Base-by-base conservation (phyloP, 1,140 invertebrate genomes). In the Nixonia krombeini region DNA sequence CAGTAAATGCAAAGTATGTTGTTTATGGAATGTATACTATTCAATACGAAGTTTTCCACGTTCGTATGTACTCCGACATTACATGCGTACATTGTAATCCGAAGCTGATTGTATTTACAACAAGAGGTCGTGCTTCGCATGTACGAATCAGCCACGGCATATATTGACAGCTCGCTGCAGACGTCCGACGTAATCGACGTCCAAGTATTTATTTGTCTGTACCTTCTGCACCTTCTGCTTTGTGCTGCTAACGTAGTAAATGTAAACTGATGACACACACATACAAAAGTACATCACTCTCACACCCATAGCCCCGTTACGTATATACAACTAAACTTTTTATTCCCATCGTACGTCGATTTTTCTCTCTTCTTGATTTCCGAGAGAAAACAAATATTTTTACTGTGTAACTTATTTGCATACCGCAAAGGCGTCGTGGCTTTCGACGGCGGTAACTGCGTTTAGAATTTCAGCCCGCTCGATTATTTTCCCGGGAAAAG, bases 71-170 rank as follows among this genome's bases (percentile, higher is more conserved):
- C 6, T n/a, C n/a, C n/a, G n/a, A 6, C 6, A 6, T 21, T 21
- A 3, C 66, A 41, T 49, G 38, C 55, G 51, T 49, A 66, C 59
- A 72, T 76, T 74, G 72, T 76, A 72, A 72, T 74, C 63, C 64
- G 44, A 46, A 9, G 46, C 7, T 26, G 59, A 46, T 62, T 37
- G 46, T 51, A 59, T 33, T 61, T 69, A 69, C 73, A 59, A 73
- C 51, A 21, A 55, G 45, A 42, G 51, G 40, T 45, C 47, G 41
- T 40, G 12, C 31, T 45, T 13, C 41, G 49, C 46, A 56, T 33
- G 38, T 44, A 67, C 33, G 33, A 35, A 35, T 40, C 56, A 65
- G 50, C 47, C 55, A 55, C 58, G 56, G 57, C 62, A 50, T 35
- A 61, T 67, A 72, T 74, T 64, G 76, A 73, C 72, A 67, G 59